Conservation (phyloP, 1,140 invertebrate genomes). For the Grapholita molesta region DNA sequence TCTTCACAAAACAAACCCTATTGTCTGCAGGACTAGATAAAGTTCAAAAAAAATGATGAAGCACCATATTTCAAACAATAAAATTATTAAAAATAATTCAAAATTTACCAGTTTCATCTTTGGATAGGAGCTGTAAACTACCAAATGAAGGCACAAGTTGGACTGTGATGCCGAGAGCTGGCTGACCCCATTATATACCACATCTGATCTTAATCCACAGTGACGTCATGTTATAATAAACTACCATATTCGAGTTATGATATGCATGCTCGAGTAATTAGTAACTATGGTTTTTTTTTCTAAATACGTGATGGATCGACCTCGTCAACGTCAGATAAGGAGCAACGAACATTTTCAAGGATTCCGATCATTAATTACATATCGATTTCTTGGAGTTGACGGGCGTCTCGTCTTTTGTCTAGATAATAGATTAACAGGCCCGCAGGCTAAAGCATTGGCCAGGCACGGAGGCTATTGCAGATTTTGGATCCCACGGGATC, state of each 20-base stretch:
- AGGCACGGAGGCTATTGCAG: too few relatives aligned
- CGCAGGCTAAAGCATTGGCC: too few relatives aligned
- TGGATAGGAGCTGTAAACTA: slow-evolving; percentile 25
- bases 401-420: background rate
- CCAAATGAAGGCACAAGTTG: slow-evolving; percentile 44
- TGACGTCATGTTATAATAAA: slow-evolving; percentile 63
- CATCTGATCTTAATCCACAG: slow-evolving; percentile 54
- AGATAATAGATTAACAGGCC: background rate
- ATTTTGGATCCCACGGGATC: too few relatives aligned
- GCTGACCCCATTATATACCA: slow-evolving; percentile 66
- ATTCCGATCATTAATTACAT: slow-evolving; percentile 21
- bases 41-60: too few relatives aligned
- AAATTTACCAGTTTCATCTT: slow-evolving; percentile 71
- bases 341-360: slow-evolving; percentile 26
- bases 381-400: background rate
- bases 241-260: slow-evolving; percentile 28
- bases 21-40: too few relatives aligned
- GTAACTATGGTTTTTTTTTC: slow-evolving; percentile 40
- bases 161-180: slow-evolving; percentile 50
- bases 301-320: slow-evolving; percentile 38
- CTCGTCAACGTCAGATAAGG: slow-evolving; percentile 50
- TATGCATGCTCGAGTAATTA: slow-evolving; percentile 39
- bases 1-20: too few relatives aligned
- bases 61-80: too few relatives aligned
- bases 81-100: slow-evolving; percentile 25